Percentiles rank a stretch among this genome's conserved stretches.
Evolutionary conservation across 2,888 invertebrate species (phyloP).

Genomic region (Tachina grossa): DNA sequence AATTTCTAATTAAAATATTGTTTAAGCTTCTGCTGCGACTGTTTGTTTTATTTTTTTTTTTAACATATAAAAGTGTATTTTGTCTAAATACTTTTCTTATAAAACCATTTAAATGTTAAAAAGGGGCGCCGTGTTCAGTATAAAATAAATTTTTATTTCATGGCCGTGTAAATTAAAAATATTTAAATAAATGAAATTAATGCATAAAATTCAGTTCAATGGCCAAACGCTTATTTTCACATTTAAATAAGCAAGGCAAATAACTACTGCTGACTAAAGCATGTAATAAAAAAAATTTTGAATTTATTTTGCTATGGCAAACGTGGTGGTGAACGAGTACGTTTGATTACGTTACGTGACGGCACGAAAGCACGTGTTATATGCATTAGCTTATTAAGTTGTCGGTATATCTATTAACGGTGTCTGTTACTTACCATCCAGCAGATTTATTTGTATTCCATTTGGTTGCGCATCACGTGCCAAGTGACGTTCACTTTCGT

Average conservation of each 20-base stretch:
- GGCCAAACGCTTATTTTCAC: constrained; percentile 10
- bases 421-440: constrained; percentile 70
- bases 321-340: neutral
- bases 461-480: constrained; percentile 70
- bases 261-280: neutral
- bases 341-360: constrained; percentile 27
- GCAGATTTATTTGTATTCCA: constrained; percentile 60
- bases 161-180: neutral
- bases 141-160: constrained; percentile 1
- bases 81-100: neutral
- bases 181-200: neutral
- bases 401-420: constrained; percentile 9
- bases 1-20: no score
- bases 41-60: no score
- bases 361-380: constrained; percentile 8
- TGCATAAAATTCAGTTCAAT: constrained; percentile 8
- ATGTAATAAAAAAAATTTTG: neutral
- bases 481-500: constrained; percentile 71
- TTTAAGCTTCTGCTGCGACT: no score
- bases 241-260: constrained; percentile 7
- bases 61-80: neutral
- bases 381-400: constrained; percentile 1
- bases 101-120: neutral
- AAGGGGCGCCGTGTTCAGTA: neutral
- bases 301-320: neutral